A percentile compares a stretch with the other conserved stretches of the same genome.
Conservation (phyloP, 2,113 vertebrate genomes). For the Channa argus region DNA sequence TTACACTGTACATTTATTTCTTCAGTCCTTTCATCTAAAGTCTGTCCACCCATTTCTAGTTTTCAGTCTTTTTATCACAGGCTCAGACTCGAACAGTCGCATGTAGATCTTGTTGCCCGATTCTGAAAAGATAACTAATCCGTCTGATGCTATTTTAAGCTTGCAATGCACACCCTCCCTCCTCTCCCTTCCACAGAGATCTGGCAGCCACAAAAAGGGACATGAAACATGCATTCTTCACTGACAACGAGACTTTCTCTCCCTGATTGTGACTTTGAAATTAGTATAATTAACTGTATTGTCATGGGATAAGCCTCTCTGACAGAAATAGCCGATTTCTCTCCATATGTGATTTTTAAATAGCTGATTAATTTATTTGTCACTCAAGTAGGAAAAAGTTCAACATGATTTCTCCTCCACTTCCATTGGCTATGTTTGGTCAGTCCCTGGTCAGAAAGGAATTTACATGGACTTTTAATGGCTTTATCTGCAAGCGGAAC, state of each 20-base stretch:
- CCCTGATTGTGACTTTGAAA: conserved; percentile 74
- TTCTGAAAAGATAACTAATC: conserved; percentile 74
- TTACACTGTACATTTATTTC: too few species aligned
- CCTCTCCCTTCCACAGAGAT: conserved; percentile 38
- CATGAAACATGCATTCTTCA: conserved; percentile 68
- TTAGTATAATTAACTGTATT: conserved; percentile 72
- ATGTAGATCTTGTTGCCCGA: conserved; percentile 54
- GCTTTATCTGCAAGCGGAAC: conserved; percentile 4
- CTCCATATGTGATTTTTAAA: conserved; percentile 64
- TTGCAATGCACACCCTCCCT: conserved; percentile 52
- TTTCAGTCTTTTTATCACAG: background rate
- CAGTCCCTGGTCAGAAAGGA: background rate
- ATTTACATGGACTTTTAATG: background rate
- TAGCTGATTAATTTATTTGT: conserved; percentile 53
- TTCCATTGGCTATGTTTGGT: conserved; percentile 19
- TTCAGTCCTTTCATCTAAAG: background rate
- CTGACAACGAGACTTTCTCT: conserved; percentile 60
- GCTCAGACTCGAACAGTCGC: conserved; percentile 45
- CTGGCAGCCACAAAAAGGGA: conserved; percentile 65
- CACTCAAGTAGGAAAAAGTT: conserved; percentile 24
- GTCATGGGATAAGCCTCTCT: conserved; percentile 55
- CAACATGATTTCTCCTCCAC: background rate
- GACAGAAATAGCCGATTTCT: conserved; percentile 61
- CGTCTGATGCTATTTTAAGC: conserved; percentile 78
- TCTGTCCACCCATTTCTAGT: too few species aligned